A percentile compares a stretch with the other conserved stretches of the same genome.
Evolutionary conservation across 1,140 invertebrate genomes (phyloP).

Genomic region (Drosophila lini): DNA sequence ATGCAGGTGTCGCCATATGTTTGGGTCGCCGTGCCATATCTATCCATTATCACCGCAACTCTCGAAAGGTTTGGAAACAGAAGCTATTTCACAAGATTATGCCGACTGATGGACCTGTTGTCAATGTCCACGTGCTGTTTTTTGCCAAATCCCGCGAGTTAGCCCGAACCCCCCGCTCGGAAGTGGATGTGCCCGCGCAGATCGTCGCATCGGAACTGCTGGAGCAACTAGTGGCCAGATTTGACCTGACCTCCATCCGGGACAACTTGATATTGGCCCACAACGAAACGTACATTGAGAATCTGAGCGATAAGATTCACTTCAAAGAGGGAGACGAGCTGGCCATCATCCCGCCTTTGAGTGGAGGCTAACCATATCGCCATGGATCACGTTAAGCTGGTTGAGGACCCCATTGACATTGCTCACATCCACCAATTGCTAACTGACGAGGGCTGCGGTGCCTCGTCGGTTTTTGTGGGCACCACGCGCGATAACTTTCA

Average conservation of each 20-base stretch:
- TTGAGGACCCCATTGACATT: conserved; percentile 88
- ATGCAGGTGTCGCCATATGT: background rate
- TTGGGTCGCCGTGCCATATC: background rate
- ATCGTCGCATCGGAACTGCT: conserved; percentile 86
- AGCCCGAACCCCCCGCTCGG: conserved; percentile 86
- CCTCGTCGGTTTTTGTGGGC: conserved; percentile 95
- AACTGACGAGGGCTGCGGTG: conserved; percentile 91
- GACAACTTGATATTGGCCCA: conserved; percentile 91
- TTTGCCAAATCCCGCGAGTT: conserved; percentile 95
- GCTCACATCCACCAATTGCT: conserved; percentile 89
- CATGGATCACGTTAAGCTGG: conserved; percentile 89
- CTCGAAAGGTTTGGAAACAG: background rate
- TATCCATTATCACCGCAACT: background rate
- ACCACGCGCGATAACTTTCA: conserved; percentile 96
- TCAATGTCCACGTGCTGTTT: conserved; percentile 90
- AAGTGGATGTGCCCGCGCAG: conserved; percentile 85
- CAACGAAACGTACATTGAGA: conserved; percentile 90
- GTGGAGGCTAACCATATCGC: conserved; percentile 88
- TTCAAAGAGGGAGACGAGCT: conserved; percentile 90
- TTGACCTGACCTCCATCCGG: conserved; percentile 88
- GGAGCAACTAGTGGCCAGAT: conserved; percentile 85
- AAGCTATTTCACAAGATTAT: conserved; percentile 26
- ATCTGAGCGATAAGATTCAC: conserved; percentile 85
- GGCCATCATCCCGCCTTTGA: conserved; percentile 94
- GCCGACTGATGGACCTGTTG: conserved; percentile 34